Percentiles rank a stretch among this genome's conserved stretches.
phyloP scores from a whole-genome alignment of 2,888 invertebrate genomes.

The Drosophila gaucha region DNA sequence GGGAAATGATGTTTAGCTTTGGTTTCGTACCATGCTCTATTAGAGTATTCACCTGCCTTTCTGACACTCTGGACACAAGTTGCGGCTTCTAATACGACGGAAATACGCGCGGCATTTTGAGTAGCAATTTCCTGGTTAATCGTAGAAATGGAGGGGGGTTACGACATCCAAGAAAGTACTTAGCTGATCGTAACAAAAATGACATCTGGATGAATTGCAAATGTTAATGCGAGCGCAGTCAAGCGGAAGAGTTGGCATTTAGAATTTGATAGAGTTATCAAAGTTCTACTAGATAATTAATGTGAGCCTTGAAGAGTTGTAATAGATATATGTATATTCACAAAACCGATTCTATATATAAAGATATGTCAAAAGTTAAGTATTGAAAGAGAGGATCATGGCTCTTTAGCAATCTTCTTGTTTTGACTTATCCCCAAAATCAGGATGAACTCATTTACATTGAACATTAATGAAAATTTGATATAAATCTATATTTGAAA shows the following conservation, averaged over 20 bases:
- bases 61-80: constrained; percentile 45
- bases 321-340: no score
- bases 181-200: constrained; percentile 25
- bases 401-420: no score
- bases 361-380: no score
- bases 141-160: constrained; percentile 1
- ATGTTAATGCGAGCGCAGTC: constrained; percentile 39
- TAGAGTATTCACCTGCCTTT: constrained; percentile 64
- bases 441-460: no score
- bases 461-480: no score
- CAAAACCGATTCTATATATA: no score
- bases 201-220: constrained; percentile 43
- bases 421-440: no score
- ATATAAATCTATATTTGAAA: no score
- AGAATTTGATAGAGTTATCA: constrained; percentile 8
- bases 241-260: constrained; percentile 33
- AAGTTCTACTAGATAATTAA: background rate
- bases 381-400: no score
- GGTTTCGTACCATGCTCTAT: constrained; percentile 57
- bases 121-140: constrained; percentile 67
- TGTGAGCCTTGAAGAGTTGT: no score
- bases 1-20: constrained; percentile 71
- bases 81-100: constrained; percentile 62
- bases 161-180: constrained; percentile 20
- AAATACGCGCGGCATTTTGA: constrained; percentile 72